Base-by-base conservation (phyloP, 2,797 vertebrate genomes). In the Neopelma chrysocephalum region DNA sequence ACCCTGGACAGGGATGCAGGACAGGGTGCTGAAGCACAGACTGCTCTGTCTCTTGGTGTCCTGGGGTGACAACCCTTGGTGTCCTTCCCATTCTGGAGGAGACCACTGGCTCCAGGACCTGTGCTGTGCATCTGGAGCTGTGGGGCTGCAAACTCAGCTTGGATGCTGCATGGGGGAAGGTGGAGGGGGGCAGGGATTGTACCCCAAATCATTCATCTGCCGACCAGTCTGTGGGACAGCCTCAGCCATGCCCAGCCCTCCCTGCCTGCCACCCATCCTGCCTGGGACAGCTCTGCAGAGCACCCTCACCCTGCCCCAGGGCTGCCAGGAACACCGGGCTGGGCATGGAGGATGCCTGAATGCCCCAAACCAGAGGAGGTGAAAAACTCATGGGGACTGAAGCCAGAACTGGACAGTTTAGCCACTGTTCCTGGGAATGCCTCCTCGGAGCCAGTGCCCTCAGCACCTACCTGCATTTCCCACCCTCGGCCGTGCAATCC, bases 311-410 rank as follows among this genome's bases (percentile, higher is more conserved):
- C 56, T 60, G 36, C 56, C 45, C 19, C 1, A 1, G 31, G 4
- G 5, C 50, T 22, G 32, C 8, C 40, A 16, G 50, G 15, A 29
- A 26, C 2, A 0, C 26, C 0, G 0, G 20, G 19, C 8, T 38
- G 80, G 31, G 25, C 0, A 0, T 6, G 42, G 20, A 68, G 38
- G 51, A 26, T 69, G 26, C 32, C 43, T 7, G 1, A 32, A 32
- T 15, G 29, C 64, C 54, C 23, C 5, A 18, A 61, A 54, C 7
- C 56, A 82, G 34, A 40, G 15, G 82, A 76, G 80, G 32, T 54
- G 50, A 80, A 93, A 85, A 82, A 31, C 5, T 45, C 3, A 0
- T 4, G 1, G n/a, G 54, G 14, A 82, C 5, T 34, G 43, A 47
- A 72, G 69, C 64, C 82, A 65, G 47, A 69, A 50, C 5, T 6